Base-by-base conservation (phyloP, 2,888 invertebrate genomes). In the Amphipyra tragopoginis region DNA sequence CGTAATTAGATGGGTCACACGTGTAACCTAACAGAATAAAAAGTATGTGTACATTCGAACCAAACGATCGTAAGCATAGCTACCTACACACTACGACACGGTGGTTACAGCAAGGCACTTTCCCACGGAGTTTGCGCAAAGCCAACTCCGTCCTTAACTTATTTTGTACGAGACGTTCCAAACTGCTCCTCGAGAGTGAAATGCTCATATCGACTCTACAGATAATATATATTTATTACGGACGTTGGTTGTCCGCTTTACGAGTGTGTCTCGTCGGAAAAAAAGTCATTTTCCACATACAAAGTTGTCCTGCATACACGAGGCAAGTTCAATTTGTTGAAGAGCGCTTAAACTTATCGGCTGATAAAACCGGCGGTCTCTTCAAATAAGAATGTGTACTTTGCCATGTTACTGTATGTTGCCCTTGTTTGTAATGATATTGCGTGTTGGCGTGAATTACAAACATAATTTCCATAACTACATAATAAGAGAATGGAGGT, bases 81-180 rank as follows among this genome's bases (percentile, higher is more conserved):
- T n/a, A 38, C 43, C 21, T 66, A 40, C 40, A 40, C 2, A 8
- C 21, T 29, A 47, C 21, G 21, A 61, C 45, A 48, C n/a, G 43
- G 26, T 57, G 56, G 62, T 51, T 59, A 52, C 39, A 64, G 72
- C 61, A 75, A 77, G 80, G 80, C 81, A 81, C 77, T 85, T 85
- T 81, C 75, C 61, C 57, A 52, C 72, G 65, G 86, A 88, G 89
- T 86, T 83, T 89, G 88, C 88, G 86, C 87, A 88, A 75, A 84
- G 64, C 56, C 64, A 75, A n/a, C 61, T 72, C 72, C 66, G 80
- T 79, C 77, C 81, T 79, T 85, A 87, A 86, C 86, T 86, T 84
- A 86, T 86, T 87, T 86, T 72, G 79, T 74, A 73, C 66, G 79
- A 80, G 80, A 83, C 75, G 82, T 84, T 86, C 77, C 73, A 80